Base-by-base conservation (phyloP, 2,113 vertebrate genomes). In the Bagarius yarrelli region DNA sequence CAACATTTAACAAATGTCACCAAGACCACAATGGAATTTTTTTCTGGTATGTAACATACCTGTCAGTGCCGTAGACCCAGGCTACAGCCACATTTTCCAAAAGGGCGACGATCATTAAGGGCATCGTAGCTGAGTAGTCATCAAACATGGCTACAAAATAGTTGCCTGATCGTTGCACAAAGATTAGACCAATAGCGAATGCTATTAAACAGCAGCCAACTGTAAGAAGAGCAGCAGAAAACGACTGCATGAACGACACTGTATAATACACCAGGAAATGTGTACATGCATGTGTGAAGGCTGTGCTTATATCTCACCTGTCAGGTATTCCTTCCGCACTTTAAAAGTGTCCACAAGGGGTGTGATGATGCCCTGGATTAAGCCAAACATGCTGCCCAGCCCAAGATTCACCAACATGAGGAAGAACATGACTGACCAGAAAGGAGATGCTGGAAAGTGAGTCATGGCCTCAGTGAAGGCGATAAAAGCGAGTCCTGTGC, bases 371-470 rank as follows among this genome's bases (percentile, higher is more conserved):
- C 98, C 97, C 93, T 99, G 96, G 55, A 98, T 97, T 80, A 95
- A 97, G 83, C 98, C 97, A 84, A 99, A 99, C 98, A 99, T 99
- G 89, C 97, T 99, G 83, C 98, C 97, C 36, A 99, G 95, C 19
- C 98, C 98, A 53, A 99, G 83, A 87, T 99, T 99, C 21, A 99
- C 91, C 86, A 99, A 84, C 98, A 99, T 99, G 81, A 99, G 95
- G 88, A 99, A 99, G 89, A 99, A 99, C 96, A 99, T 96, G 81
- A 99, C 97, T 2, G 97, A 99, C 98, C 98, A 99, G 93, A 99
- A 99, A 1, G 98, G 97, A 23, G 98, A 95, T 12, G 95, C 96
- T 4, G 98, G 98, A 84, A 99, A 98, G 86, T 97, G 97, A 1
- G 97, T 98, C 97, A 99, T 99, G 5, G 97, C 97, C 92, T 99